Percentiles rank a stretch among this genome's conserved stretches.
Conservation (phyloP, 2,888 invertebrate genomes). For the Homarus gammarus region DNA sequence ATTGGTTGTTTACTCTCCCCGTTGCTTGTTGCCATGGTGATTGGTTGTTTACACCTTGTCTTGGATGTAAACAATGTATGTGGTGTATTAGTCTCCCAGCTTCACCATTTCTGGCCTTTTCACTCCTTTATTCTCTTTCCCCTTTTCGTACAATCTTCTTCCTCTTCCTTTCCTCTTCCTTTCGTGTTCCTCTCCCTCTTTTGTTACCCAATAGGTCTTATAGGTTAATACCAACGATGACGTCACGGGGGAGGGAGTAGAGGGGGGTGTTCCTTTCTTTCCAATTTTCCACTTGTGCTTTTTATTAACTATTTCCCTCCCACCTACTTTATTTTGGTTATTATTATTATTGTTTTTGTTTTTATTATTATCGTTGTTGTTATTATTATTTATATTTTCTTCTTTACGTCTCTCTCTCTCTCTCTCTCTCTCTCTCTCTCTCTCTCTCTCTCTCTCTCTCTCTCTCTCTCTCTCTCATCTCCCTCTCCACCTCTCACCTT, state of each 20-base stretch:
- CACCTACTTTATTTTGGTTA: background rate
- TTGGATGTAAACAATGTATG: too few relatives aligned
- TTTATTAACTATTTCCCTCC: too few relatives aligned
- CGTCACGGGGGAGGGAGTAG: background rate
- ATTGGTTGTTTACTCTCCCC: too few relatives aligned
- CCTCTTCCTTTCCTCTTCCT: background rate
- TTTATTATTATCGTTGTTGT: background rate
- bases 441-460: background rate
- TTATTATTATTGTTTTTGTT: background rate
- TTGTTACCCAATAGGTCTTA: background rate
- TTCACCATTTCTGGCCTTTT: too few relatives aligned
- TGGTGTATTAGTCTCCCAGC: too few relatives aligned
- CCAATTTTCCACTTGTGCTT: too few relatives aligned
- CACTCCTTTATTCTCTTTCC: background rate
- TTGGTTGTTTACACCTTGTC: too few relatives aligned
- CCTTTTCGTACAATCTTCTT: background rate
- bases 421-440: background rate
- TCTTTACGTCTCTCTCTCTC: background rate
- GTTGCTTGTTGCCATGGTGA: too few relatives aligned
- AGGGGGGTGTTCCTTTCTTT: too few relatives aligned
- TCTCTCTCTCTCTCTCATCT: background rate
- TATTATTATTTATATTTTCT: background rate
- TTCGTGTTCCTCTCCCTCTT: background rate
- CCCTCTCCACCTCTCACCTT: background rate
- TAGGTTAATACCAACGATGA: too few relatives aligned